phyloP scores from a whole-genome alignment of 2,888 invertebrate genomes.

The Drosophila colorata region DNA sequence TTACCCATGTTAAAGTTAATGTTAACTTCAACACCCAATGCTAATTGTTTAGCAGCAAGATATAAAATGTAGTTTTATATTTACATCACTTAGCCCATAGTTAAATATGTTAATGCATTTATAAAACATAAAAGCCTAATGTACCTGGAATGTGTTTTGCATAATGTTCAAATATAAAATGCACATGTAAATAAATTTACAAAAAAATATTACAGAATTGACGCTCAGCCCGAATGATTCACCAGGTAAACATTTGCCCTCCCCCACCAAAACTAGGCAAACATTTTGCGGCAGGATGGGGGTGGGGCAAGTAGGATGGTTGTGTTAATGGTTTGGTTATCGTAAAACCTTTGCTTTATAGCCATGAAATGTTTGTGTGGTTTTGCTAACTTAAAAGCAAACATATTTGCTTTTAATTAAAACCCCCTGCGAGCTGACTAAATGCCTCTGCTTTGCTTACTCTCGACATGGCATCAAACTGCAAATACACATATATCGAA shows the following conservation, averaged over 20 bases:
- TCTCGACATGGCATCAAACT: conserved; percentile 12
- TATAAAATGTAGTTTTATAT: conserved; percentile 1
- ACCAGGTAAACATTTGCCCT: conserved; percentile 27
- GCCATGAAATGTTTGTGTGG: conserved; percentile 48
- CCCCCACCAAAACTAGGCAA: conserved; percentile 25
- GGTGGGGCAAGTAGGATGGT: too few relatives aligned
- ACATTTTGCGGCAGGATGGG: conserved; percentile 25
- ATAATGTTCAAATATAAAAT: conserved; percentile 23
- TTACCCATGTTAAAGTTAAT: background rate
- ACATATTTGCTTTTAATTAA: conserved; percentile 77
- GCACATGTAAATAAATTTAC: conserved; percentile 31
- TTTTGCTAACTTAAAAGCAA: conserved; percentile 53
- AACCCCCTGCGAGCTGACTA: conserved; percentile 29
- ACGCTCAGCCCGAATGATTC: conserved; percentile 15
- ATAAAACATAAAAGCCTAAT: background rate
- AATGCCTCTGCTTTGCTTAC: conserved; percentile 2
- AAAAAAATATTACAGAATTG: conserved; percentile 32
- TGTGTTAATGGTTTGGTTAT: conserved; percentile 6
- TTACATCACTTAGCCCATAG: background rate
- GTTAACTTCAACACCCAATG: background rate
- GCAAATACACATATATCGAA: conserved; percentile 22
- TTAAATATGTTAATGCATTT: conserved; percentile 2
- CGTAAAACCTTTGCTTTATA: conserved; percentile 24
- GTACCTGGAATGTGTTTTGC: conserved; percentile 8
- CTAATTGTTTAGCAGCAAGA: background rate